These are phyloP conservation scores for Oreochromis grahami DNA, from an alignment of 2,797 vertebrate genomes.

Conservation along the genomic window DNA sequence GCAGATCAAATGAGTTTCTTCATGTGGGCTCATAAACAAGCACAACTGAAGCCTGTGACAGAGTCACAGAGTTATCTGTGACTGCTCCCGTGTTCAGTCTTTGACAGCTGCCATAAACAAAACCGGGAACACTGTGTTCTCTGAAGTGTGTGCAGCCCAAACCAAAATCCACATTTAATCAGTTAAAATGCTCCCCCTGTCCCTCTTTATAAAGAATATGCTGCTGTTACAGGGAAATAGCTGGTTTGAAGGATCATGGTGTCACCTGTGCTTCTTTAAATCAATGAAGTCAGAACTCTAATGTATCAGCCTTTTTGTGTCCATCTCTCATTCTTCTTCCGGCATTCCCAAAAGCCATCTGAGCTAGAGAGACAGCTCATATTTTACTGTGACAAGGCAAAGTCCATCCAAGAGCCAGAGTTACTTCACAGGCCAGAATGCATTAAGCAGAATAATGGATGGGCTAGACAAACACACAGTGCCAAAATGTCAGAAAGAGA, in stretches of 20 bases:
- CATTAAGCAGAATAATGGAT: constrained; percentile 41
- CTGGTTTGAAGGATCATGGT: not conserved
- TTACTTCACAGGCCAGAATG: constrained; percentile 23
- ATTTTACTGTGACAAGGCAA: constrained; percentile 51
- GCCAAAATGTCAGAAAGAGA: constrained; percentile 7
- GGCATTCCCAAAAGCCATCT: not conserved
- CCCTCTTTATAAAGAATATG: not conserved
- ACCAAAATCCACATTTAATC: not conserved
- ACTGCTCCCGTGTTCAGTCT: not conserved
- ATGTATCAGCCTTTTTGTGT: not conserved
- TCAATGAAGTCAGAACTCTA: not conserved
- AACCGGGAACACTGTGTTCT: not conserved
- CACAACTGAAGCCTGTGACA: not conserved
- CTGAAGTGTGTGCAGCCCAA: not conserved
- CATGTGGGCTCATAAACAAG: not conserved
- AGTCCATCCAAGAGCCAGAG: constrained; percentile 31
- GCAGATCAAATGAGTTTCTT: not conserved
- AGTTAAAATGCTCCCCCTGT: not conserved
- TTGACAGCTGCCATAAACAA: constrained; percentile 32
- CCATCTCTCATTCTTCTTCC: not conserved
- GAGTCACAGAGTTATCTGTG: not conserved
- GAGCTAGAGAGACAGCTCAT: constrained; percentile 26
- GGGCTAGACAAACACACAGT: constrained; percentile 2
- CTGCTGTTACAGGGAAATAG: not conserved
- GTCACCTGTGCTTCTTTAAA: not conserved